Evolutionary conservation across 2,797 vertebrate genomes (phyloP).

Genomic region (Paratrypauchen microcephalus): DNA sequence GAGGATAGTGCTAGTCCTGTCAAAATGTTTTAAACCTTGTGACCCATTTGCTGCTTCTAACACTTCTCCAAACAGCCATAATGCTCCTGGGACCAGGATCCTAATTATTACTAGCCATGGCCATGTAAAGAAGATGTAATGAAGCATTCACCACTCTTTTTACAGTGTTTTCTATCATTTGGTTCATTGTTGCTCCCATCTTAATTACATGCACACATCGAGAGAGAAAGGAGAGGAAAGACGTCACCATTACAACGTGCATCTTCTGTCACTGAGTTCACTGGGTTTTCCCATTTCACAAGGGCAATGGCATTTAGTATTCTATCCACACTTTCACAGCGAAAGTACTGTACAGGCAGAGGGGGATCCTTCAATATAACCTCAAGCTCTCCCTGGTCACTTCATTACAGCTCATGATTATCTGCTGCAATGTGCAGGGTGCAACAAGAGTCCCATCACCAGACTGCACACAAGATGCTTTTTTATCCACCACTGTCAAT

Average conservation of each 20-base stretch:
- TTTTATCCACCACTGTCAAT: conserved; percentile 9
- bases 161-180: background rate
- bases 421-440: conserved; percentile 43
- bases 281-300: conserved; percentile 39
- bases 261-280: conserved; percentile 37
- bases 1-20: conserved; percentile 1
- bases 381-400: conserved; percentile 40
- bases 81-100: no score
- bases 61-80: background rate
- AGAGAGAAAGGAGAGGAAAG: conserved; percentile 23
- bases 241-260: conserved; percentile 36
- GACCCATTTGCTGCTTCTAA: background rate
- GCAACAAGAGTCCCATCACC: conserved; percentile 37
- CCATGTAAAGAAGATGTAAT: background rate
- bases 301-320: conserved; percentile 50
- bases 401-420: conserved; percentile 61
- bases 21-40: background rate
- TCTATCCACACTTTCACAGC: conserved; percentile 44
- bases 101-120: no score
- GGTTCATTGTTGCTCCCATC: background rate
- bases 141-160: background rate
- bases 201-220: background rate
- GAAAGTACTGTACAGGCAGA: conserved; percentile 48
- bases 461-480: background rate
- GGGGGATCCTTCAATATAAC: conserved; percentile 46